Evolutionary conservation across 2,797 vertebrate genomes (phyloP).

Genomic region (Ptychobarbus kaznakovi): DNA sequence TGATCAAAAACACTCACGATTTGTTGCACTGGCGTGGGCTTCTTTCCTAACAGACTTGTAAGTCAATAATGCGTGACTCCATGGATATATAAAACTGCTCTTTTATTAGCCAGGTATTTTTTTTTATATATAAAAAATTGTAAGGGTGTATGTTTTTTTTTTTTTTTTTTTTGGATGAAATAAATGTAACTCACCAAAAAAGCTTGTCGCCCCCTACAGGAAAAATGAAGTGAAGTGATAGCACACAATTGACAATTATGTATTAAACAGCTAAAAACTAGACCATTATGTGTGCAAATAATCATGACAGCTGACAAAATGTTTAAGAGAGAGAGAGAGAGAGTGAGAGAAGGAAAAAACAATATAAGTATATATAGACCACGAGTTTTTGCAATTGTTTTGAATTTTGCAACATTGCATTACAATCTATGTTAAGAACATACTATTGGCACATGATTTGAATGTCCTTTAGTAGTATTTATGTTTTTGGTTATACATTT

Average conservation of each 20-base stretch:
- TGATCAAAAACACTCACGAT: constrained; percentile 66
- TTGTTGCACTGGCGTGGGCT: constrained; percentile 51
- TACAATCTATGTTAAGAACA: not conserved
- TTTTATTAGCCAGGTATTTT: too few relatives aligned
- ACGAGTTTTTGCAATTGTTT: not conserved
- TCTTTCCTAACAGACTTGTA: constrained; percentile 49
- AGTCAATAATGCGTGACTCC: constrained; percentile 58
- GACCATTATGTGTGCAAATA: not conserved
- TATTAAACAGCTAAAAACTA: not conserved
- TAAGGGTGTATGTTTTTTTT: not conserved
- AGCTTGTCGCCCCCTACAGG: constrained; percentile 58
- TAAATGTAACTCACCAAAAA: constrained; percentile 11
- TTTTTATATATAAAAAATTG: too few relatives aligned
- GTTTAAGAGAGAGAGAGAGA: not conserved
- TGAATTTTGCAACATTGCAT: not conserved
- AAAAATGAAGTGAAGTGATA: not conserved
- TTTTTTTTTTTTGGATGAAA: constrained; percentile 18
- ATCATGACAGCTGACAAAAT: not conserved
- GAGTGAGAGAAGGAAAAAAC: too few relatives aligned
- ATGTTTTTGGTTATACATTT: not conserved
- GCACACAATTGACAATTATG: not conserved
- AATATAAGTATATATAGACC: not conserved
- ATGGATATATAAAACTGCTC: constrained; percentile 52
- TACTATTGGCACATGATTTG: not conserved
- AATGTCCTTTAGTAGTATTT: not conserved